Conservation (phyloP, 2,888 invertebrate species). For the Lingula anatina region DNA sequence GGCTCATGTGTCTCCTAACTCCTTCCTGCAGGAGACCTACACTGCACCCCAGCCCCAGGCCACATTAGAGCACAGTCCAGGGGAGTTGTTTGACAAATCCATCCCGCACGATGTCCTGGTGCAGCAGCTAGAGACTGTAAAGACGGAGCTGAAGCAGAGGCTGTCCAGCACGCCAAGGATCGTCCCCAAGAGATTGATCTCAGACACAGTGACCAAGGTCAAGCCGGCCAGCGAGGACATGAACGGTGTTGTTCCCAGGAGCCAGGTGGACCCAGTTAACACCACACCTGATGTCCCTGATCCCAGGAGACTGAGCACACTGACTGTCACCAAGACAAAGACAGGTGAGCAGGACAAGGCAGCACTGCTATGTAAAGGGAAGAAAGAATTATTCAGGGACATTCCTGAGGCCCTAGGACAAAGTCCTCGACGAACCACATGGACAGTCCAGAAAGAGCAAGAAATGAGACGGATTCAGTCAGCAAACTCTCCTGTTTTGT, state of each 20-base stretch:
- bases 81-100: conserved; percentile 19
- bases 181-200: not conserved
- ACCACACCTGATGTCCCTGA: too few relatives aligned
- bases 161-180: conserved; percentile 4
- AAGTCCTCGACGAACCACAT: not conserved
- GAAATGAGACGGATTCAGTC: conserved; percentile 4
- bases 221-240: too few relatives aligned
- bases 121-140: conserved; percentile 21
- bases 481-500: too few relatives aligned
- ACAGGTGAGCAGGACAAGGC: conserved; percentile 16
- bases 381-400: not conserved
- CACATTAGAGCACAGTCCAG: too few relatives aligned
- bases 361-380: not conserved
- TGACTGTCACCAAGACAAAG: conserved; percentile 26
- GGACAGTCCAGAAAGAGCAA: conserved; percentile 1
- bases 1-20: not conserved
- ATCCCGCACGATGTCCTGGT: conserved; percentile 27
- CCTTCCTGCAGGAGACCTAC: not conserved
- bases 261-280: too few relatives aligned
- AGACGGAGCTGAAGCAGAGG: conserved; percentile 15
- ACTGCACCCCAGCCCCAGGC: too few relatives aligned
- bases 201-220: not conserved
- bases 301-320: conserved; percentile 16
- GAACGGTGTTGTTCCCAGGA: too few relatives aligned
- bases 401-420: not conserved